phyloP scores from a whole-genome alignment of 2,888 invertebrate genomes.

The Troides helena region DNA sequence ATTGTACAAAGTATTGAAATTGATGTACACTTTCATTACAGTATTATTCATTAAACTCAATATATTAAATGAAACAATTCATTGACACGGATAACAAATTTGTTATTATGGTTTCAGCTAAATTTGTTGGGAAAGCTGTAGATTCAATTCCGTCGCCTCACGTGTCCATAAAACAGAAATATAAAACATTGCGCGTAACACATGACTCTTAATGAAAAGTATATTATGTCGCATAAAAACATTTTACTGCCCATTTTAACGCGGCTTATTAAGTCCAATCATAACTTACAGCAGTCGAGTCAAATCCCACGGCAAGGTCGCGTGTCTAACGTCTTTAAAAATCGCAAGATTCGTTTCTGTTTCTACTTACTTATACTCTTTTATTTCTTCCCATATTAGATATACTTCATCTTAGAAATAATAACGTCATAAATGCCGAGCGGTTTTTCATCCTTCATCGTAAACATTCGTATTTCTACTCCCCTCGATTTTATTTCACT shows the following conservation, averaged over 20 bases:
- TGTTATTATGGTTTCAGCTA: neutral
- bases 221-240: slow-evolving; percentile 76
- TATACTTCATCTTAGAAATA: slow-evolving; percentile 52
- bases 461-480: slow-evolving; percentile 50
- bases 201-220: slow-evolving; percentile 74
- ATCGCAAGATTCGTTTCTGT: slow-evolving; percentile 62
- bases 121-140: slow-evolving; percentile 30
- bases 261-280: slow-evolving; percentile 75
- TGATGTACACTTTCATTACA: neutral
- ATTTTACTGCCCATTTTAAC: slow-evolving; percentile 69
- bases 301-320: slow-evolving; percentile 70
- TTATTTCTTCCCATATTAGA: slow-evolving; percentile 55
- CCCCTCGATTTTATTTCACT: slow-evolving; percentile 48
- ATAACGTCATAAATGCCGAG: slow-evolving; percentile 65
- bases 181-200: slow-evolving; percentile 64
- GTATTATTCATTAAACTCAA: neutral
- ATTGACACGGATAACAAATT: neutral
- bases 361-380: slow-evolving; percentile 51
- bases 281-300: slow-evolving; percentile 74
- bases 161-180: slow-evolving; percentile 58
- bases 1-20: neutral
- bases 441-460: slow-evolving; percentile 64
- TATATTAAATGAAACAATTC: neutral
- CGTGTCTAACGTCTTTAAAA: slow-evolving; percentile 60
- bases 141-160: slow-evolving; percentile 53